Percentiles rank a stretch among this genome's conserved stretches.
phyloP scores from a whole-genome alignment of 2,888 invertebrate species.

The Chromoteleia sp. region DNA sequence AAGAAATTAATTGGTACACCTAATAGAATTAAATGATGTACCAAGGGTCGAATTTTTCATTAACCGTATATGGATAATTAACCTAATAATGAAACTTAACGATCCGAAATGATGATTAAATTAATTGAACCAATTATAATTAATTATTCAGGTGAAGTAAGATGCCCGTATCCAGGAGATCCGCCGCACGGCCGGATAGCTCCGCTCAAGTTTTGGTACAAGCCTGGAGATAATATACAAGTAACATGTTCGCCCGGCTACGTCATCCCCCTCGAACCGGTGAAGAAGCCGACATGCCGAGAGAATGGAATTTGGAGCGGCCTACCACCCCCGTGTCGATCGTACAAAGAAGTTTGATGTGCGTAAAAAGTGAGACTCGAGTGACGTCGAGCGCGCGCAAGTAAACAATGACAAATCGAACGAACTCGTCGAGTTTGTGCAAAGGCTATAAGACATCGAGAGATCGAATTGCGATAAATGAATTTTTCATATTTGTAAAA shows the following conservation, averaged over 20 bases:
- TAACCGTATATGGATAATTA: neutral
- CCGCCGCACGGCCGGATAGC: slow-evolving; percentile 89
- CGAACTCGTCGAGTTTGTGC: slow-evolving; percentile 13
- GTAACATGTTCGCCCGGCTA: slow-evolving; percentile 89
- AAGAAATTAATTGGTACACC: too few relatives aligned
- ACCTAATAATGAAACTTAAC: slow-evolving; percentile 5
- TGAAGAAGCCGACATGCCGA: slow-evolving; percentile 88
- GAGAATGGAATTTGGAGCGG: slow-evolving; percentile 90
- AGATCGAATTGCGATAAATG: slow-evolving; percentile 52
- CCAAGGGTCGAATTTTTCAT: neutral
- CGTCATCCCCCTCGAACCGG: slow-evolving; percentile 86
- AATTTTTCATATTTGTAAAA: slow-evolving; percentile 62
- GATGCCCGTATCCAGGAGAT: slow-evolving; percentile 90
- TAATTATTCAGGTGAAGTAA: slow-evolving; percentile 87
- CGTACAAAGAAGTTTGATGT: slow-evolving; percentile 87
- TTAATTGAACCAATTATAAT: slow-evolving; percentile 56
- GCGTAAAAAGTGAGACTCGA: slow-evolving; percentile 48
- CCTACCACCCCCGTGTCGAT: slow-evolving; percentile 88
- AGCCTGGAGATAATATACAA: slow-evolving; percentile 90
- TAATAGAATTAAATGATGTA: too few relatives aligned
- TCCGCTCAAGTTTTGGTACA: slow-evolving; percentile 90
- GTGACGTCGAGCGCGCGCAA: slow-evolving; percentile 26
- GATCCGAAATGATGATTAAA: slow-evolving; percentile 22
- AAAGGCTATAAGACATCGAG: slow-evolving; percentile 33
- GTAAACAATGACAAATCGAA: slow-evolving; percentile 28